Conservation (phyloP, 2,113 vertebrate genomes). For the Atrichornis clamosus region DNA sequence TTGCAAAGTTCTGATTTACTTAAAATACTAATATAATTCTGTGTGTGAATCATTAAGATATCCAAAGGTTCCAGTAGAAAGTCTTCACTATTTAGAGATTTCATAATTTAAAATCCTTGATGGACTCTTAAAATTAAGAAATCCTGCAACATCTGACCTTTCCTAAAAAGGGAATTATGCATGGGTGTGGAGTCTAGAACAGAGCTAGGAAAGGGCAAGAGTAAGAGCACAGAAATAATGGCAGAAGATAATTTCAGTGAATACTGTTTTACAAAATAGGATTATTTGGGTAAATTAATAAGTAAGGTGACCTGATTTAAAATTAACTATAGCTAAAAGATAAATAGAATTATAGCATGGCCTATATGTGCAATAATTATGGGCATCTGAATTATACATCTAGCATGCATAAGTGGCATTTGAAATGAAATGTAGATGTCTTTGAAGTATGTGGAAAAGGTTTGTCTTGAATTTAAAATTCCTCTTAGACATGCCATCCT, state of each 20-base stretch:
- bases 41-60: not conserved
- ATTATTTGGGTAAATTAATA: not conserved
- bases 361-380: constrained; percentile 31
- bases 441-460: constrained; percentile 36
- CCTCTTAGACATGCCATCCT: not conserved
- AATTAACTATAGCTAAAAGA: constrained; percentile 27
- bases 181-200: not conserved
- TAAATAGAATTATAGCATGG: not conserved
- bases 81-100: not conserved
- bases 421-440: constrained; percentile 49
- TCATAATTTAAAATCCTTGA: not conserved
- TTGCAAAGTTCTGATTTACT: not conserved
- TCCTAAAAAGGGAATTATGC: not conserved
- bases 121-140: not conserved
- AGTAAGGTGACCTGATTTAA: constrained; percentile 19
- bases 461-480: constrained; percentile 33
- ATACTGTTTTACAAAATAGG: constrained; percentile 16
- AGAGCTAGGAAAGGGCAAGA: not conserved
- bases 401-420: constrained; percentile 30
- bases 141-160: not conserved
- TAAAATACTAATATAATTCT: not conserved
- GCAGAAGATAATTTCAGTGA: not conserved
- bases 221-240: not conserved
- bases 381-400: too few relatives aligned
- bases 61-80: not conserved